These are phyloP conservation scores for Aphidius colemani DNA, from an alignment of 2,888 invertebrate genomes.

Conservation along the genomic window DNA sequence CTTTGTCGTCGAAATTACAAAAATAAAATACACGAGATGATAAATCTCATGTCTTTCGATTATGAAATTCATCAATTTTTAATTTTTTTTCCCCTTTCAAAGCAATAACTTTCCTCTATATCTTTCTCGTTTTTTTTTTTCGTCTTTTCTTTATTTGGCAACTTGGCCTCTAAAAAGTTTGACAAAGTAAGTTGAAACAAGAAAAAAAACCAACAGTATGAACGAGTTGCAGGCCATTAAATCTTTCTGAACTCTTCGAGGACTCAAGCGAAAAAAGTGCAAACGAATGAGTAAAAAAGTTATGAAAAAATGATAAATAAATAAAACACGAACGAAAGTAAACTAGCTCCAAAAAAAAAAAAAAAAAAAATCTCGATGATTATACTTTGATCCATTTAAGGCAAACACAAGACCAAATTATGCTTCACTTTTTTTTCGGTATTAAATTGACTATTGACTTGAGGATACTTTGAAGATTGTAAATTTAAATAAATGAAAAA, in stretches of 20 bases:
- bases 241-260: conserved; percentile 21
- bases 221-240: conserved; percentile 26
- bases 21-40: neutral
- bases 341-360: neutral
- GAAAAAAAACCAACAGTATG: conserved; percentile 10
- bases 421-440: conserved; percentile 11
- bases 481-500: neutral
- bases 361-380: conserved; percentile 8
- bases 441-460: conserved; percentile 1
- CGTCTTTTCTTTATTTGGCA: neutral
- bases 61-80: conserved; percentile 1
- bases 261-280: conserved; percentile 7
- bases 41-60: conserved; percentile 13
- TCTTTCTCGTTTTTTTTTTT: neutral
- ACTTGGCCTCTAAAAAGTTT: too few species aligned
- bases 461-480: conserved; percentile 14
- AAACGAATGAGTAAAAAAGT: conserved; percentile 6
- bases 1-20: neutral
- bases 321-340: conserved; percentile 14
- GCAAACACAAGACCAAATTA: neutral
- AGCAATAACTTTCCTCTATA: neutral
- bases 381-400: neutral
- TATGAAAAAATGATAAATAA: conserved; percentile 14
- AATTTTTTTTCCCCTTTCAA: neutral
- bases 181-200: neutral